Conservation (phyloP, 2,113 vertebrate genomes). For the Gymnorhina tibicen region DNA sequence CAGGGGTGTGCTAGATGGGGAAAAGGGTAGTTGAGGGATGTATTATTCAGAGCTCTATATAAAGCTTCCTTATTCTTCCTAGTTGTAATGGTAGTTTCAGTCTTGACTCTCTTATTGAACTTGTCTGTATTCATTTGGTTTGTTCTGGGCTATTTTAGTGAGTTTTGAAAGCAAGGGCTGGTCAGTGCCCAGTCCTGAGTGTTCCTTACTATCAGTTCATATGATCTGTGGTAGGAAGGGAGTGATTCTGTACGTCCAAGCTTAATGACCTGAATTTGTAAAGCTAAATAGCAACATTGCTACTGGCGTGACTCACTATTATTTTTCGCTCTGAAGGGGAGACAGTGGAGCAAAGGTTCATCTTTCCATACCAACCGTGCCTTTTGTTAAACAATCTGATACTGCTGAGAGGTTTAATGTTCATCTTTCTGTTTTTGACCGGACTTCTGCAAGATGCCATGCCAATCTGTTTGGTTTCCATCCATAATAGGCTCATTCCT, state of each 20-base stretch:
- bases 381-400: background rate
- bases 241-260: background rate
- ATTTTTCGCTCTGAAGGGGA: conserved; percentile 40
- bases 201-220: background rate
- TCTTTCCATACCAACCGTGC: background rate
- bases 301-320: background rate
- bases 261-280: background rate
- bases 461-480: background rate
- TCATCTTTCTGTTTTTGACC: background rate
- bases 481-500: background rate
- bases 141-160: background rate
- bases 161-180: background rate
- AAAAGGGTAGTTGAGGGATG: background rate
- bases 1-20: background rate
- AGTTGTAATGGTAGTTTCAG: background rate
- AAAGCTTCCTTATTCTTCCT: background rate
- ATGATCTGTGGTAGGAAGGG: background rate
- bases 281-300: background rate
- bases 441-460: background rate
- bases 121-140: background rate
- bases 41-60: background rate
- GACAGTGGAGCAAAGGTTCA: background rate
- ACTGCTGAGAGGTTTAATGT: background rate
- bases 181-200: background rate
- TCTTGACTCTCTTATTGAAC: background rate